A percentile compares a stretch with the other conserved stretches of the same genome.
Conservation (phyloP, 2,113 vertebrate species). For the Enhydra lutris region DNA sequence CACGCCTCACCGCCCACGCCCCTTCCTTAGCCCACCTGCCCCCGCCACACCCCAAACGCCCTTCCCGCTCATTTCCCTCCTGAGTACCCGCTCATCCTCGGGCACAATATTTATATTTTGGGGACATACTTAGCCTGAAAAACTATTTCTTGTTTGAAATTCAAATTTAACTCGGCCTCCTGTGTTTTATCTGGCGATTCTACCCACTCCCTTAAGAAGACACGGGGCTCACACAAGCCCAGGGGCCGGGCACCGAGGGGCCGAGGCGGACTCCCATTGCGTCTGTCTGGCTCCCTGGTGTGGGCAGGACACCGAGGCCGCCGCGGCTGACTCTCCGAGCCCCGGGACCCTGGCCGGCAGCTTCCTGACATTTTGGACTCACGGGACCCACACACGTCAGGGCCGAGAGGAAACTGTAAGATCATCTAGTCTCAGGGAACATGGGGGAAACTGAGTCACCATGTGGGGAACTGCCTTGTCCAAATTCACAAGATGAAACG, state of each 20-base stretch:
- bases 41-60: rapidly evolving
- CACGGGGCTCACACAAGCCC: rapidly evolving
- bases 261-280: rapidly evolving
- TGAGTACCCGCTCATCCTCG: neutral
- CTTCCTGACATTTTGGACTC: neutral
- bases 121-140: neutral
- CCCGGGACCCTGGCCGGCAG: no score
- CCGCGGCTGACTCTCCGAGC: neutral
- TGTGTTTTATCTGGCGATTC: neutral
- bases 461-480: neutral
- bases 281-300: rapidly evolving
- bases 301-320: rapidly evolving
- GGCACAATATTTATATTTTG: neutral
- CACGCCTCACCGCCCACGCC: neutral
- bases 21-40: no score
- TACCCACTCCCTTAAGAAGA: neutral
- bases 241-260: neutral
- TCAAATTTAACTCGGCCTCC: neutral
- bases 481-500: rapidly evolving
- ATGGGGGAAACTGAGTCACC: neutral
- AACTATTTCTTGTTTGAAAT: neutral
- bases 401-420: neutral
- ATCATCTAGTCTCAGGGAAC: rapidly evolving
- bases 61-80: neutral
- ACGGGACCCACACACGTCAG: neutral